Evolutionary conservation across 2,797 vertebrate genomes (phyloP).

Genomic region (Scolopax rusticola): DNA sequence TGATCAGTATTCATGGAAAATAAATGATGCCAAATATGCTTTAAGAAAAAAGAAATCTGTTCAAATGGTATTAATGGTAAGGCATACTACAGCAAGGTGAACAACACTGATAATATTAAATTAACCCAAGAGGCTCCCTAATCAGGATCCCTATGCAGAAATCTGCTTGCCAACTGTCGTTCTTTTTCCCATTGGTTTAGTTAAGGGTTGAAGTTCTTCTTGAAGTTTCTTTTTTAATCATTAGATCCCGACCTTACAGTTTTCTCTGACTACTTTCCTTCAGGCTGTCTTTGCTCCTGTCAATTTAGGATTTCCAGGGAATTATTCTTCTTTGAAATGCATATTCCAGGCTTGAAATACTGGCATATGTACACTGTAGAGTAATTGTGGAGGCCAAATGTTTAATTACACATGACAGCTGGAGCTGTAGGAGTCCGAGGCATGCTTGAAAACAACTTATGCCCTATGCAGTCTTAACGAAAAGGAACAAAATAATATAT

Average conservation of each 20-base stretch:
- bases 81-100: slow-evolving; percentile 82
- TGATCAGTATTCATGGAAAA: slow-evolving; percentile 77
- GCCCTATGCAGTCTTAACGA: slow-evolving; percentile 82
- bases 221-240: slow-evolving; percentile 93
- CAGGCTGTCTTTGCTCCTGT: slow-evolving; percentile 91
- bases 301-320: slow-evolving; percentile 94
- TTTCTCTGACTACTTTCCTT: slow-evolving; percentile 87
- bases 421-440: slow-evolving; percentile 90
- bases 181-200: slow-evolving; percentile 88
- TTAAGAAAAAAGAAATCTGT: slow-evolving; percentile 78
- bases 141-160: slow-evolving; percentile 83
- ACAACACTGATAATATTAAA: slow-evolving; percentile 86
- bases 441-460: slow-evolving; percentile 85
- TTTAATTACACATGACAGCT: slow-evolving; percentile 99
- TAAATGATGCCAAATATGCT: slow-evolving; percentile 79
- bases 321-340: slow-evolving; percentile 96
- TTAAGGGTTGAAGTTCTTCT: slow-evolving; percentile 88
- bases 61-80: slow-evolving; percentile 81
- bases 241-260: slow-evolving; percentile 90
- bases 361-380: slow-evolving; percentile 95
- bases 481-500: slow-evolving; percentile 79
- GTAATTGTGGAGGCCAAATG: slow-evolving; percentile 98
- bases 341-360: slow-evolving; percentile 90
- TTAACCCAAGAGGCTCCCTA: slow-evolving; percentile 84
- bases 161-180: slow-evolving; percentile 86